Conservation (phyloP, 2,113 vertebrate genomes). For the Podarcis cretensis region DNA sequence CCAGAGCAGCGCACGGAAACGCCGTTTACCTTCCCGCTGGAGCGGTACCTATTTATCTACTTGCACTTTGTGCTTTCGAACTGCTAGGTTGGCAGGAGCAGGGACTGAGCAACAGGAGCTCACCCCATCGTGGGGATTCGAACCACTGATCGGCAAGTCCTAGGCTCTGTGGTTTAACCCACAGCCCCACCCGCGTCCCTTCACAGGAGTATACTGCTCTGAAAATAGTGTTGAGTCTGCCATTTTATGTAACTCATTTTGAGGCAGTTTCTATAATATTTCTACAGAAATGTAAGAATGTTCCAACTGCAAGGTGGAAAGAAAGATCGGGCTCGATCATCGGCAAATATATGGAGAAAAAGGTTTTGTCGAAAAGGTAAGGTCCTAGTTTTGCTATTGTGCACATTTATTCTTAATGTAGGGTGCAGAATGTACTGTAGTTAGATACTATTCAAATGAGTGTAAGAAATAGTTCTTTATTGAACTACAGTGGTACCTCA, state of each 20-base stretch:
- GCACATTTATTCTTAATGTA: neutral
- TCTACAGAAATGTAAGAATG: conserved; percentile 80
- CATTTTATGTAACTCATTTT: neutral
- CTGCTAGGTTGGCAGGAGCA: too few relatives aligned
- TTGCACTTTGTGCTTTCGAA: too few relatives aligned
- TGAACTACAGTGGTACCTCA: neutral
- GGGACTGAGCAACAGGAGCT: too few relatives aligned
- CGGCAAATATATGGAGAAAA: conserved; percentile 75
- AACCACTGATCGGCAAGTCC: too few relatives aligned
- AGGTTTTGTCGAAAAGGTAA: conserved; percentile 79
- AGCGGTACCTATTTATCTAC: too few relatives aligned
- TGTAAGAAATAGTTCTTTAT: neutral
- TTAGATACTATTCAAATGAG: neutral
- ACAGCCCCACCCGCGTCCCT: too few relatives aligned
- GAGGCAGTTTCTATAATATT: conserved; percentile 58
- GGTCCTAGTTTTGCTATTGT: neutral
- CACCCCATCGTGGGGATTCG: too few relatives aligned
- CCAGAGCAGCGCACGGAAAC: too few relatives aligned
- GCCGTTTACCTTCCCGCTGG: too few relatives aligned
- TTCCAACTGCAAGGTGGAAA: conserved; percentile 66
- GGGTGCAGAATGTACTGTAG: neutral
- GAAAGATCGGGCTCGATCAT: conserved; percentile 77
- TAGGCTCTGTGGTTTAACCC: too few relatives aligned
- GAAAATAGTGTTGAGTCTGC: neutral
- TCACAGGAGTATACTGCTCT: neutral